A percentile compares a stretch with the other conserved stretches of the same genome.
Evolutionary conservation across 2,888 invertebrate species (phyloP).

Genomic region (Pyrgus malvae): DNA sequence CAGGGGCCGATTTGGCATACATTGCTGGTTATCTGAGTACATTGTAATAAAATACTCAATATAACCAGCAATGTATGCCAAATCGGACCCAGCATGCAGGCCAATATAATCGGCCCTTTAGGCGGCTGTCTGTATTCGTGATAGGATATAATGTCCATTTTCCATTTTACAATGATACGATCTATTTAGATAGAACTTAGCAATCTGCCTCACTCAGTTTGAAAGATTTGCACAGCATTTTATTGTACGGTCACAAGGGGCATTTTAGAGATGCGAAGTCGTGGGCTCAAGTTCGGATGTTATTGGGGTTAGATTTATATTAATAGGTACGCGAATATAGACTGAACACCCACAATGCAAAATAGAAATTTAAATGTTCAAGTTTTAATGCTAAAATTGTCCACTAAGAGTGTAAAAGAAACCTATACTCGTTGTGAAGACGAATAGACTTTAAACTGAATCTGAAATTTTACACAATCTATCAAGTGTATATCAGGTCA

Average conservation of each 20-base stretch:
- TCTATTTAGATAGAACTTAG: constrained; percentile 10
- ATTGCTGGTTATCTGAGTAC: too few relatives aligned
- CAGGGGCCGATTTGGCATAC: too few relatives aligned
- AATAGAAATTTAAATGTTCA: constrained; percentile 22
- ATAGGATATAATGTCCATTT: constrained; percentile 26
- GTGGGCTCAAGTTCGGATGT: constrained; percentile 6
- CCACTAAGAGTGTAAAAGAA: neutral
- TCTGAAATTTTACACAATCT: too few relatives aligned
- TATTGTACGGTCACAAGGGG: constrained; percentile 19
- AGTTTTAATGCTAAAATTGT: constrained; percentile 5
- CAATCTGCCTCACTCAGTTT: constrained; percentile 16
- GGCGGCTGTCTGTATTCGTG: constrained; percentile 16
- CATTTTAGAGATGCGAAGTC: constrained; percentile 12
- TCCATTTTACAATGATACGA: constrained; percentile 16
- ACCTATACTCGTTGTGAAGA: too few relatives aligned
- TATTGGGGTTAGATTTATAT: constrained; percentile 1
- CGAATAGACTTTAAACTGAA: too few relatives aligned
- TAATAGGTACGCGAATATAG: constrained; percentile 26
- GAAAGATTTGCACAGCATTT: constrained; percentile 19
- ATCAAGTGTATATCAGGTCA: too few relatives aligned
- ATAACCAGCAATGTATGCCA: too few relatives aligned
- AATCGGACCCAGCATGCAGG: too few relatives aligned
- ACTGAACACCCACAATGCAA: constrained; percentile 25
- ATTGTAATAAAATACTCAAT: too few relatives aligned
- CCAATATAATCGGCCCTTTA: too few relatives aligned